phyloP scores from a whole-genome alignment of 2,113 vertebrate species.

The Tachysurus vachellii region DNA sequence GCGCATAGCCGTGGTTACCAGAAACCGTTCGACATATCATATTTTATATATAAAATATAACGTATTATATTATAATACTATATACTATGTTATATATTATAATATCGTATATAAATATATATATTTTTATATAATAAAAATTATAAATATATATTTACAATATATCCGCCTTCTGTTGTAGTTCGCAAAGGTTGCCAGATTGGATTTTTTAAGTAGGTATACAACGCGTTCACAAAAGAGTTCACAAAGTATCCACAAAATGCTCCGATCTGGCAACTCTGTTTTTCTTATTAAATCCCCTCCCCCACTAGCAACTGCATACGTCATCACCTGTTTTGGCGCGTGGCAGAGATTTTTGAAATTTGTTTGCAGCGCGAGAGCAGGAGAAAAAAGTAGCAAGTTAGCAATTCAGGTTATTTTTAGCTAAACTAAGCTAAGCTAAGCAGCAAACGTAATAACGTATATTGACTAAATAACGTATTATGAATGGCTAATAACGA shows the following conservation, averaged over 20 bases:
- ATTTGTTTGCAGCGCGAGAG: constrained; percentile 17
- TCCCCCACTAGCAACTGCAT: neutral
- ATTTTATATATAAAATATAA: no score
- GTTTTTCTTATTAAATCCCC: neutral
- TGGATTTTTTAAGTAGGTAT: neutral
- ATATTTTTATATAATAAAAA: no score
- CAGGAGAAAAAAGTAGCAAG: neutral
- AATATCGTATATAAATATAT: no score
- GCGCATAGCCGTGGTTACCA: neutral
- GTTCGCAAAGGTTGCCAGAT: no score
- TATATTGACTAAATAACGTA: neutral
- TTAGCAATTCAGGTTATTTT: neutral
- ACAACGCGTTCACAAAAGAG: neutral
- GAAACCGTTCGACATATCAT: neutral
- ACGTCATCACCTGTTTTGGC: constrained; percentile 42
- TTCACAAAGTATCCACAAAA: neutral
- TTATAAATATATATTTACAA: no score
- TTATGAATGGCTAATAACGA: neutral
- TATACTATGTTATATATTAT: no score
- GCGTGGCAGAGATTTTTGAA: constrained; percentile 36
- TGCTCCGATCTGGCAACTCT: neutral
- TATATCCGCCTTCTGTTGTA: neutral
- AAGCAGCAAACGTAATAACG: no score
- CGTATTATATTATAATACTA: no score
- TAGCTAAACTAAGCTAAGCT: no score